Evolutionary conservation across 2,797 vertebrate genomes (phyloP).

Genomic region (Sardinella longiceps): DNA sequence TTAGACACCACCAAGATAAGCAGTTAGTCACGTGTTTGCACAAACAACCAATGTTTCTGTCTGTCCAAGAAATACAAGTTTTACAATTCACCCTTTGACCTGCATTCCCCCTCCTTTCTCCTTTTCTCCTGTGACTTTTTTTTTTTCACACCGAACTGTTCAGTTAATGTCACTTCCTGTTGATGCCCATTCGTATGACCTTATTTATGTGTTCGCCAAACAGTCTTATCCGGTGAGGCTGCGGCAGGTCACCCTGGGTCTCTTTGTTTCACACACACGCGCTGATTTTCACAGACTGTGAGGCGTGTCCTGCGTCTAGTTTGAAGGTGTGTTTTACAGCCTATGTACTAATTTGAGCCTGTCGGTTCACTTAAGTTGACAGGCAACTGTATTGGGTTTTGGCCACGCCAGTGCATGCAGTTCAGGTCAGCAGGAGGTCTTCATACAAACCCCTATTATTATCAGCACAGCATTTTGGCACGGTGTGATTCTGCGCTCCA

Average conservation of each 20-base stretch:
- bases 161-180: slow-evolving; percentile 16
- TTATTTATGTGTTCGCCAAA: slow-evolving; percentile 28
- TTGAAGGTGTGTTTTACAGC: neutral
- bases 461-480: neutral
- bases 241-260: neutral
- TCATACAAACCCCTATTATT: too few species aligned
- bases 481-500: neutral
- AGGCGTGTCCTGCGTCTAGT: neutral
- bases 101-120: neutral
- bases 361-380: neutral
- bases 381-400: neutral
- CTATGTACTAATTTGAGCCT: neutral
- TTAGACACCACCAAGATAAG: neutral
- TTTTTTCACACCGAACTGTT: slow-evolving; percentile 6
- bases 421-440: too few species aligned
- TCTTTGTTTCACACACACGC: slow-evolving; percentile 8
- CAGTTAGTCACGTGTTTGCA: slow-evolving; percentile 31
- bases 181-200: slow-evolving; percentile 9
- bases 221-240: slow-evolving; percentile 9
- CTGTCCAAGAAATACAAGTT: slow-evolving; percentile 27
- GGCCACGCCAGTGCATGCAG: too few species aligned
- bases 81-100: neutral
- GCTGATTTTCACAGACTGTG: neutral
- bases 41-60: slow-evolving; percentile 38
- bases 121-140: neutral